These are phyloP conservation scores for Gopherus flavomarginatus DNA, from an alignment of 2,113 vertebrate species.

Conservation along the genomic window DNA sequence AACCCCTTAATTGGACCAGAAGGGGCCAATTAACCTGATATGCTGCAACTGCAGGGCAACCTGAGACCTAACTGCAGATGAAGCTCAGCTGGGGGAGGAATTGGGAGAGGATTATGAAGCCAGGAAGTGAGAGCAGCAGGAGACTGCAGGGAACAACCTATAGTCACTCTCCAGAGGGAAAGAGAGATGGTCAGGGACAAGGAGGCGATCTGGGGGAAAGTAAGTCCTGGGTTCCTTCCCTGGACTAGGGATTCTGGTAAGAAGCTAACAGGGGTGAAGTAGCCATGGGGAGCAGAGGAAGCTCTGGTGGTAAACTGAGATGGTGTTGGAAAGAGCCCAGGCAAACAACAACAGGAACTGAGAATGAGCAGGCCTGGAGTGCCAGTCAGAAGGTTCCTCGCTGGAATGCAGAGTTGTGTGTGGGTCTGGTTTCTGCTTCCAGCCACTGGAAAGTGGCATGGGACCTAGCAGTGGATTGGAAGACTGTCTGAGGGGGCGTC, in stretches of 20 bases:
- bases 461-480: neutral
- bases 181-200: neutral
- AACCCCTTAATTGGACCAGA: neutral
- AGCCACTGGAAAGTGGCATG: neutral
- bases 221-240: neutral
- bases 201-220: neutral
- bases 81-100: neutral
- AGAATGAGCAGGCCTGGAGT: neutral
- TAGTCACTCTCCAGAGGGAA: neutral
- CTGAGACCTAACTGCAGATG: neutral
- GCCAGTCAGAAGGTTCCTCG: neutral
- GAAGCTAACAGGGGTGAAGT: fast-evolving
- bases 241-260: neutral
- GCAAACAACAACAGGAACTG: neutral
- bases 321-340: neutral
- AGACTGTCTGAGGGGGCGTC: neutral
- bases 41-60: neutral
- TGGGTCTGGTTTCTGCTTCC: neutral
- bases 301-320: neutral
- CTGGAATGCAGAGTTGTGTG: neutral
- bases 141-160: neutral
- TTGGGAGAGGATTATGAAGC: neutral
- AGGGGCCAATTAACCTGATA: neutral
- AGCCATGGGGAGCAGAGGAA: neutral
- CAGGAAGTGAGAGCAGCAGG: neutral